Evolutionary conservation across 2,888 invertebrate genomes (phyloP).

Genomic region (Mechanitis mazaeus): DNA sequence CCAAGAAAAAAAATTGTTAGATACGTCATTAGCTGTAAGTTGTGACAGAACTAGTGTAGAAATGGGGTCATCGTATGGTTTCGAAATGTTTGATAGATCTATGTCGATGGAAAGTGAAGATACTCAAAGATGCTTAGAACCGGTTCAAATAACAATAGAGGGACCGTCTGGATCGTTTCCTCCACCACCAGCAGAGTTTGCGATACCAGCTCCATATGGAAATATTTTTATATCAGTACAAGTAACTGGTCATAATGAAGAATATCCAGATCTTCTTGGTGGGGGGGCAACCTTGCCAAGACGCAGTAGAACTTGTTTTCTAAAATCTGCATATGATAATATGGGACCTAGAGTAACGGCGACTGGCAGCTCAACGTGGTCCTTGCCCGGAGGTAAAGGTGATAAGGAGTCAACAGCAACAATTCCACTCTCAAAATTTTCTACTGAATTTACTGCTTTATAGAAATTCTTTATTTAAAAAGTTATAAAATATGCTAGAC

Average conservation of each 20-base stretch:
- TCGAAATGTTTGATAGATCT: slow-evolving; percentile 72
- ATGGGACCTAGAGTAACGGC: slow-evolving; percentile 93
- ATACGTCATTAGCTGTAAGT: slow-evolving; percentile 81
- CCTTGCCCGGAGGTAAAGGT: slow-evolving; percentile 79
- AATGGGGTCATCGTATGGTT: slow-evolving; percentile 71
- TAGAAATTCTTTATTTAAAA: slow-evolving; percentile 36
- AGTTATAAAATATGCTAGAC: not conserved
- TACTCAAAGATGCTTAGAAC: slow-evolving; percentile 67
- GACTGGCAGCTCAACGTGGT: slow-evolving; percentile 91
- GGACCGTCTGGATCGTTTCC: slow-evolving; percentile 63
- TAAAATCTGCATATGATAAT: slow-evolving; percentile 88
- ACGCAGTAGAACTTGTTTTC: slow-evolving; percentile 68
- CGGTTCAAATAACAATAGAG: slow-evolving; percentile 79
- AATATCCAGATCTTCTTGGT: slow-evolving; percentile 87
- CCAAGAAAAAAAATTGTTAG: slow-evolving; percentile 90
- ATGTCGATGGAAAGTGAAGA: slow-evolving; percentile 72
- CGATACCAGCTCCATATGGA: slow-evolving; percentile 74
- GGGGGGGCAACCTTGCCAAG: slow-evolving; percentile 68
- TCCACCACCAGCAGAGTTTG: slow-evolving; percentile 69
- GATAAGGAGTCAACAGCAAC: slow-evolving; percentile 44
- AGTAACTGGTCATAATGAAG: slow-evolving; percentile 81
- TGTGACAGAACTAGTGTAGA: slow-evolving; percentile 81
- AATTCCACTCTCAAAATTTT: slow-evolving; percentile 59
- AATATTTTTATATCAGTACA: slow-evolving; percentile 93
- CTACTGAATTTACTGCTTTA: slow-evolving; percentile 70